These are phyloP conservation scores for Scyliorhinus canicula DNA, from an alignment of 2,797 vertebrate genomes.

Conservation along the genomic window DNA sequence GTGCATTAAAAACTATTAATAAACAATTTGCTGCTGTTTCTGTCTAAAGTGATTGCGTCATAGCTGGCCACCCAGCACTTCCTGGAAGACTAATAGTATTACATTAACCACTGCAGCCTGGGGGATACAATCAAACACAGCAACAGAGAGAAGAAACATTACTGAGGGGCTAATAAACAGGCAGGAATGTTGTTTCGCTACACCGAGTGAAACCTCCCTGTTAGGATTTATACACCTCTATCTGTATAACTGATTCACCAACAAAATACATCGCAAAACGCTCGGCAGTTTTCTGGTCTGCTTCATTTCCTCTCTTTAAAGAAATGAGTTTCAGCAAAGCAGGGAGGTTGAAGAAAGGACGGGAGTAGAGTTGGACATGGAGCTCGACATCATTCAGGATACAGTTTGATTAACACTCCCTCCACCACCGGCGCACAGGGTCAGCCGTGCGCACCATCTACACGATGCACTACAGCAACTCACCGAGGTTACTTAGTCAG, in stretches of 20 bases:
- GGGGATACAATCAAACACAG: background rate
- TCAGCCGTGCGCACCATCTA: too few species aligned
- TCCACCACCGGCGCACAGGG: background rate
- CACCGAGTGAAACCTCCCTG: background rate
- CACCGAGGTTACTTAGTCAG: too few species aligned
- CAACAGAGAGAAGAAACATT: background rate
- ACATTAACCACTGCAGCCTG: background rate
- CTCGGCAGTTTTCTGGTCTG: background rate
- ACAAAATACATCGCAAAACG: background rate
- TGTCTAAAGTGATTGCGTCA: conserved; percentile 6
- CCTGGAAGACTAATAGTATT: conserved; percentile 8
- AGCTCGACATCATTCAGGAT: background rate
- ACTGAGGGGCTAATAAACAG: background rate
- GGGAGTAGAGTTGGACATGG: background rate
- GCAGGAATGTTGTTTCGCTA: background rate
- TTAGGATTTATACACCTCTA: background rate
- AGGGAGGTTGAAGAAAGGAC: background rate
- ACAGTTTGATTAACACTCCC: background rate
- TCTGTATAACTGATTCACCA: background rate
- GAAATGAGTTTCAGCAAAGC: background rate
- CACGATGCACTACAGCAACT: too few species aligned
- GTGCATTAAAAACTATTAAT: background rate
- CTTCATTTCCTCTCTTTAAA: background rate
- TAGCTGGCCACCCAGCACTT: conserved; percentile 1
- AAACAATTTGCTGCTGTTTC: background rate